Evolutionary conservation across 1,140 invertebrate species (phyloP), one percentile per base, ranked within the genome.

Genomic region (Acyrthosiphon pisum): DNA sequence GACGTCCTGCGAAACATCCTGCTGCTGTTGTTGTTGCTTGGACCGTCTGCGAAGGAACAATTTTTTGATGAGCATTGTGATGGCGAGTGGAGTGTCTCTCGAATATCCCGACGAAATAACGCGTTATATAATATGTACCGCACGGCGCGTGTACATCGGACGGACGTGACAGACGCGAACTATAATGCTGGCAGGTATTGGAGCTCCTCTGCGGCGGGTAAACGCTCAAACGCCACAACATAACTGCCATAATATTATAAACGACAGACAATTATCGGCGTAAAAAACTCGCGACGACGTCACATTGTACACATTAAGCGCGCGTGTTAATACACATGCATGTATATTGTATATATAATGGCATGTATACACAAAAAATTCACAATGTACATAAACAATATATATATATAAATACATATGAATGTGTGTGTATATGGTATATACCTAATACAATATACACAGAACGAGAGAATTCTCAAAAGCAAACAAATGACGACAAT

Each of bases 401-500:
- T 53, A 6, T 68, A n/a, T n/a, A 68, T 68, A 6, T 68, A n/a
- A 18, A 68, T 68, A 68, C 60, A 68, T n/a, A 2, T 68, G 60
- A 4, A 68, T 18, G 30, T 76, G 60, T n/a, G 60, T 76, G 4
- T 76, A 14, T 76, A 18, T 76, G 18, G n/a, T 14, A 9, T 14
- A 68, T 76, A n/a, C 50, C 50, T 6, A 53, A 23, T 53, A 76
- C 30, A 76, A 18, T n/a, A 6, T 88, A n/a, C 20, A 48, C n/a
- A 20, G 68, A 81, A 91, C 50, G 81, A 92, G 41, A 93, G 41
- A 93, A 90, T 53, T 83, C 7, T 53, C 91, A 93, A 93, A 50
- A 23, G 81, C 91, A 93, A 93, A 93, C 41, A 93, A 93, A 84
- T 93, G 91, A 93, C 91, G 91, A 93, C 81, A 93, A 93, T 93